Base-by-base conservation (phyloP, 1,140 invertebrate species). In the Zaprionus kolodkinae region DNA sequence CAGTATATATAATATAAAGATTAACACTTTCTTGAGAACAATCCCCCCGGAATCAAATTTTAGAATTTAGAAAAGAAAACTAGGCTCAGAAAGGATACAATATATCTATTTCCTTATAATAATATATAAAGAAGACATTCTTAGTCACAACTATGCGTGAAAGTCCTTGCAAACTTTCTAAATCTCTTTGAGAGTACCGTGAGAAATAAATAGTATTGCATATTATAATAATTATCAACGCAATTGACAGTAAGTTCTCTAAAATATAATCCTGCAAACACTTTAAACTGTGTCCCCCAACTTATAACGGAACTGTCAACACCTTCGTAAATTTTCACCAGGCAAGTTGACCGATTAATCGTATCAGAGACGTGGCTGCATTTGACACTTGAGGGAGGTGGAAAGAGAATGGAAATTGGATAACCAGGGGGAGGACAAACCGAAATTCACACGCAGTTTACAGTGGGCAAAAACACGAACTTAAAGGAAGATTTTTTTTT, bases 341-440 rank as follows among this genome's bases (percentile, higher is more conserved):
- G 59, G 61, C 78, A 68, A 70, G 40, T 80, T 88, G 80, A 76
- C 80, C 69, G 62, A 56, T 13, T 81, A 88, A 88, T 88, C 84
- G 62, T 66, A 73, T 84, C 68, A 56, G 1, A 17, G 17, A 21
- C n/a, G 1, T 21, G 6, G 60, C 48, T 87, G 83, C 84, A 67
- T 63, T 78, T 87, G 83, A 88, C 83, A 87, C 30, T 76, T 68
- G 45, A 25, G n/a, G 40, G n/a, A 40, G 40, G 40, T 3, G 30
- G 12, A 56, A 72, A 59, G 45, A 67, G 27, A 35, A 50, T 52
- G 43, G 21, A 59, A 50, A 56, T 38, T 61, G 27, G n/a, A 12
- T 35, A 54, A 64, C 15, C 10, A 25, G 15, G 30, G 43, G 45
- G 7, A 15, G 15, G n/a, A 21, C 17, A 38, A 62, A 17, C 57